A percentile compares a stretch with the other conserved stretches of the same genome.
Conservation (phyloP, 1,140 invertebrate species). For the Steinernema khuongi region DNA sequence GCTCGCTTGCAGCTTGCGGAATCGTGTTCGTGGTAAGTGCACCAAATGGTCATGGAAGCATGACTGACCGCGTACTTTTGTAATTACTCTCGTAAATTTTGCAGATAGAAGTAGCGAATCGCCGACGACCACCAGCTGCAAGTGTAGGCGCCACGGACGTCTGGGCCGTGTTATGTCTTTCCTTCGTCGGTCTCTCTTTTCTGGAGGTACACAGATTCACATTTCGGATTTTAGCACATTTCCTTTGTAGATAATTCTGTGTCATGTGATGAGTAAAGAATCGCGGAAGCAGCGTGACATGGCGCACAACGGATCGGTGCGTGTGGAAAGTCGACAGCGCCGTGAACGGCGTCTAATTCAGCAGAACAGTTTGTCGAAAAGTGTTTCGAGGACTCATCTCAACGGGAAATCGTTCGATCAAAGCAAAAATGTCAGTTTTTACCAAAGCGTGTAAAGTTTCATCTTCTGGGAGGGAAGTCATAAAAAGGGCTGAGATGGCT, state of each 20-base stretch:
- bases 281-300: neutral
- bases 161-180: neutral
- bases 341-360: neutral
- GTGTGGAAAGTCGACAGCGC: conserved; percentile 1
- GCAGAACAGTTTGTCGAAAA: neutral
- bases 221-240: neutral
- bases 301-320: neutral
- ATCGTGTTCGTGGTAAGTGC: neutral
- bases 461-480: no score
- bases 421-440: conserved; percentile 9
- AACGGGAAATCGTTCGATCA: conserved; percentile 6
- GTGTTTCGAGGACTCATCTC: neutral
- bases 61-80: no score
- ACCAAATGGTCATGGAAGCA: neutral
- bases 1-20: neutral
- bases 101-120: neutral
- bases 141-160: neutral
- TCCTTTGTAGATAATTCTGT: neutral
- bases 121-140: neutral
- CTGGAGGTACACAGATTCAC: neutral
- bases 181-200: neutral
- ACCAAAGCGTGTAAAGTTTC: no score
- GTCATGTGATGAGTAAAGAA: neutral
- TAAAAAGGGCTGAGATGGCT: no score
- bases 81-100: neutral